These are phyloP conservation scores for Marcusenius ussheri DNA, from an alignment of 2,113 vertebrate species.

Conservation along the genomic window DNA sequence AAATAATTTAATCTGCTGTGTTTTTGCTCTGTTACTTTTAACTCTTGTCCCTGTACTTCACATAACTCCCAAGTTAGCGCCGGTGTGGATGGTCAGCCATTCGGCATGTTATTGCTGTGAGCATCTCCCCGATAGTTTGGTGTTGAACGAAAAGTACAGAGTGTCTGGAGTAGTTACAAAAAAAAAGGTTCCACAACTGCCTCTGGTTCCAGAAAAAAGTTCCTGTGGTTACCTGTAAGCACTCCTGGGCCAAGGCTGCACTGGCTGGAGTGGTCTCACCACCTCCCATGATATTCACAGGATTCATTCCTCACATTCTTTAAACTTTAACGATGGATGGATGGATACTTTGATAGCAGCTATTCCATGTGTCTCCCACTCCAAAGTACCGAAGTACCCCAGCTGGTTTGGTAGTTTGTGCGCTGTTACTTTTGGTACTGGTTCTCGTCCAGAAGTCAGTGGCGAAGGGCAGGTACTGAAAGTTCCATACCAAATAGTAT, in stretches of 20 bases:
- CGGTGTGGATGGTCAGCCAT: neutral
- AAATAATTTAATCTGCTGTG: neutral
- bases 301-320: neutral
- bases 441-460: too few relatives aligned
- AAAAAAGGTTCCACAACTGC: neutral
- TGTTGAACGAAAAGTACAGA: neutral
- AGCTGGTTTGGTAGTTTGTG: too few relatives aligned
- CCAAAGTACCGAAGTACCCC: neutral
- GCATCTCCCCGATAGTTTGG: neutral
- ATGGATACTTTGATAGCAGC: neutral
- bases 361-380: neutral
- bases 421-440: too few relatives aligned
- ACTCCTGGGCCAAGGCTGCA: neutral
- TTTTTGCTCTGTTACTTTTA: neutral
- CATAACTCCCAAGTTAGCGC: neutral
- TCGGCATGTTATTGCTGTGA: neutral
- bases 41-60: neutral
- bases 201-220: neutral
- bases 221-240: neutral
- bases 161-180: neutral
- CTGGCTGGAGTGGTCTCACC: neutral
- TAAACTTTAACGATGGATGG: neutral
- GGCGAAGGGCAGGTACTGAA: too few relatives aligned
- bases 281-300: neutral
- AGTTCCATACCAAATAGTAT: too few relatives aligned